A percentile compares a stretch with the other conserved stretches of the same genome.
Evolutionary conservation across 2,888 invertebrate genomes (phyloP).

Genomic region (Meandrusa payeni): DNA sequence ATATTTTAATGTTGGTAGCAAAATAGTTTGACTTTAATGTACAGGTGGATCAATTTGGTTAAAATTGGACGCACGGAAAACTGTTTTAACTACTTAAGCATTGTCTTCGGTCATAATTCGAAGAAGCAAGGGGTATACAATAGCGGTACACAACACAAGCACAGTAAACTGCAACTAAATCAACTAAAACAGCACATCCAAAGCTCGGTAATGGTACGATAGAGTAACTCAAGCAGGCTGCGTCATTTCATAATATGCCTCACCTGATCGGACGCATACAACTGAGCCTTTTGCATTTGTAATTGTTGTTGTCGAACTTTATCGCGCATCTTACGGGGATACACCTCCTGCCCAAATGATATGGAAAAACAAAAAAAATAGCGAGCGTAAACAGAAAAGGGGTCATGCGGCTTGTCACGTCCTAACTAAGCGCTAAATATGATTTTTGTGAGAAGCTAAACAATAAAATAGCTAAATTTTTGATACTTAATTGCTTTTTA

Average conservation of each 20-base stretch:
- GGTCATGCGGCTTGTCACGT: constrained; percentile 67
- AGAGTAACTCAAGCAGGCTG: constrained; percentile 66
- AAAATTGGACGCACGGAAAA: constrained; percentile 18
- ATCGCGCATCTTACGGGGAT: constrained; percentile 91
- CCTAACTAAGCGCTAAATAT: constrained; percentile 54
- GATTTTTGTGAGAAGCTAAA: constrained; percentile 42
- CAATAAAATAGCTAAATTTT: constrained; percentile 48
- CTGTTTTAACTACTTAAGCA: constrained; percentile 19
- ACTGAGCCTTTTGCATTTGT: constrained; percentile 81
- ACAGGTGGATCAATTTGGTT: constrained; percentile 8
- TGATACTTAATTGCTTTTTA: constrained; percentile 39
- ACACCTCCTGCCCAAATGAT: constrained; percentile 86
- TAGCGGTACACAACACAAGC: constrained; percentile 61
- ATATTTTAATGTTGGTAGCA: constrained; percentile 18
- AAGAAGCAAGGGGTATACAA: constrained; percentile 47
- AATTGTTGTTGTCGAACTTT: constrained; percentile 86
- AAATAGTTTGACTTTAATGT: constrained; percentile 10
- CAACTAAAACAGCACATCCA: constrained; percentile 77
- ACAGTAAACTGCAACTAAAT: constrained; percentile 46
- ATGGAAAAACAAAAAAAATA: constrained; percentile 80
- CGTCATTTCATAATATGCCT: constrained; percentile 69
- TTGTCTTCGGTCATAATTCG: constrained; percentile 37
- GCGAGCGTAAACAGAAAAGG: constrained; percentile 78
- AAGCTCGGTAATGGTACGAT: constrained; percentile 57
- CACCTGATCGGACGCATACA: constrained; percentile 79